These are phyloP conservation scores for Seira ritae DNA, from an alignment of 2,888 invertebrate species.

Conservation along the genomic window DNA sequence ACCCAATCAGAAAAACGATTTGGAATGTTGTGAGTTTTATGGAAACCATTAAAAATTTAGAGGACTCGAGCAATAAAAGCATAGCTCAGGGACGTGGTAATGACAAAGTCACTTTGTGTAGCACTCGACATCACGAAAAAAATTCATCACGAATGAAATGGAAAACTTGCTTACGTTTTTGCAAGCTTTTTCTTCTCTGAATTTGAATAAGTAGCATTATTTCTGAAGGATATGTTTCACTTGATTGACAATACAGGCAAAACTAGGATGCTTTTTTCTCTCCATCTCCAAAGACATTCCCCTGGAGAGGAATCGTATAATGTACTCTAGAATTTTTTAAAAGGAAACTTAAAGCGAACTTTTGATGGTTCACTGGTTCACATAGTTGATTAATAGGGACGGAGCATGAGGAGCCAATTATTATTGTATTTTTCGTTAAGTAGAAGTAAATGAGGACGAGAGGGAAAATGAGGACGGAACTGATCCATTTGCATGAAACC, in stretches of 20 bases:
- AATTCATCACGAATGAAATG: neutral
- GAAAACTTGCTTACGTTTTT: neutral
- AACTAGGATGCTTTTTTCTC: neutral
- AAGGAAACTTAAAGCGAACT: constrained; percentile 37
- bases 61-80: neutral
- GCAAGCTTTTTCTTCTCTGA: neutral
- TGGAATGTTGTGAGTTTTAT: neutral
- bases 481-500: constrained; percentile 44
- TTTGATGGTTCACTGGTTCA: constrained; percentile 27
- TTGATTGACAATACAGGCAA: neutral
- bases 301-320: constrained; percentile 19
- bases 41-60: constrained; percentile 21
- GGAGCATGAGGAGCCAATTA: constrained; percentile 40
- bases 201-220: neutral
- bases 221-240: neutral
- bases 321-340: constrained; percentile 7
- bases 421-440: constrained; percentile 30
- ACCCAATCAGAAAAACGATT: constrained; percentile 17
- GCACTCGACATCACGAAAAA: neutral
- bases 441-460: neutral
- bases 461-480: constrained; percentile 33
- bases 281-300: constrained; percentile 9
- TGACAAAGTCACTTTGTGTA: constrained; percentile 1
- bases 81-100: neutral
- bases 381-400: constrained; percentile 45